A percentile compares a stretch with the other conserved stretches of the same genome.
Evolutionary conservation across 2,797 vertebrate species (phyloP).

Genomic region (Yasuhikotakia modesta): DNA sequence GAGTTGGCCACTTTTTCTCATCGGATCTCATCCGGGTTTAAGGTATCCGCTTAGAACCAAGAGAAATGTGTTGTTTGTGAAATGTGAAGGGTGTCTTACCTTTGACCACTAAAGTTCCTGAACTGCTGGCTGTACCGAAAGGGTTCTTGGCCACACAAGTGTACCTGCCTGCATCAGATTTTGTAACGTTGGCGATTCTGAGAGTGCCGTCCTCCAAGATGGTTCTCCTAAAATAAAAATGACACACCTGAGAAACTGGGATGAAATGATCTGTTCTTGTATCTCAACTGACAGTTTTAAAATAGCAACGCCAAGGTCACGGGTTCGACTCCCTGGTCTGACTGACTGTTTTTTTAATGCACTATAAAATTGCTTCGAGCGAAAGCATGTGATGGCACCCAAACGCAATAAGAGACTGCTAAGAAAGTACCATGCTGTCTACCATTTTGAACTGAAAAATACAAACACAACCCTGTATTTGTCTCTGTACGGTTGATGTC

Average conservation of each 20-base stretch:
- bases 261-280: not conserved
- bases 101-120: constrained; percentile 83
- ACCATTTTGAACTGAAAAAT: not conserved
- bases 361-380: too few species aligned
- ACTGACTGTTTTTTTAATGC: too few species aligned
- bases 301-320: too few species aligned
- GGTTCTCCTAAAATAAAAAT: constrained; percentile 69
- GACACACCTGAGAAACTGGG: not conserved
- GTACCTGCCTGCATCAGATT: constrained; percentile 78
- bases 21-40: constrained; percentile 63
- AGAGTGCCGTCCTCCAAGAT: constrained; percentile 81
- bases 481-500: constrained; percentile 20
- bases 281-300: not conserved
- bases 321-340: too few species aligned
- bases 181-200: constrained; percentile 80
- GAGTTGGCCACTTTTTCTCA: constrained; percentile 66
- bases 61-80: constrained; percentile 50
- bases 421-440: not conserved
- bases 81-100: constrained; percentile 68
- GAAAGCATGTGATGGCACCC: too few species aligned
- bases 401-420: too few species aligned
- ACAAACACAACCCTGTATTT: not conserved
- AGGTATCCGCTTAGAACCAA: constrained; percentile 61
- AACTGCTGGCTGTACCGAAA: constrained; percentile 81
- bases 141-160: constrained; percentile 83